Conservation (phyloP, 2,113 vertebrate species). For the Myanophis thanlyinensis region DNA sequence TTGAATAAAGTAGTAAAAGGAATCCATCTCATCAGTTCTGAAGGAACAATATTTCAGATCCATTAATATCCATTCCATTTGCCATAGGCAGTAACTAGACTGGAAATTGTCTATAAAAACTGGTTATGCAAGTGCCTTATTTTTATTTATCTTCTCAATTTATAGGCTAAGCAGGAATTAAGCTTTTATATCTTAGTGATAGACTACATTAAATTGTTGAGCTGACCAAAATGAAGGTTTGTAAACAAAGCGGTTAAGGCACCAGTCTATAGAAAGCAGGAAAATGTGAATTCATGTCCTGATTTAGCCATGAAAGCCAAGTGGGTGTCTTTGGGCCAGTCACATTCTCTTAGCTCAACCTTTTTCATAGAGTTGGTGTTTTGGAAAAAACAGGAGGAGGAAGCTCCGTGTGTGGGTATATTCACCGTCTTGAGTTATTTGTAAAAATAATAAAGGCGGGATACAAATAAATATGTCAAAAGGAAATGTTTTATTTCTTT, state of each 20-base stretch:
- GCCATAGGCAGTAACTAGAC: neutral
- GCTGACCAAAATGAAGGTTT: neutral
- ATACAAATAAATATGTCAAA: neutral
- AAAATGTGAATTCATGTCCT: neutral
- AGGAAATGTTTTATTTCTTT: neutral
- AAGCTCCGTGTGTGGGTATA: neutral
- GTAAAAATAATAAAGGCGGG: neutral
- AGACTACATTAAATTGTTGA: neutral
- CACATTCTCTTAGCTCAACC: neutral
- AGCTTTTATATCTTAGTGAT: neutral
- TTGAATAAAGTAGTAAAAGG: neutral
- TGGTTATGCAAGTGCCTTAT: neutral
- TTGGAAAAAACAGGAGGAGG: neutral
- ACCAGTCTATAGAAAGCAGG: neutral
- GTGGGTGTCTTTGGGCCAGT: neutral
- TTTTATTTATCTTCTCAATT: neutral
- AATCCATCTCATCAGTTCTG: neutral
- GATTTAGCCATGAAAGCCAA: neutral
- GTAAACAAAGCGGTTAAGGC: neutral
- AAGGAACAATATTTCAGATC: neutral
- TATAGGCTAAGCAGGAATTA: neutral
- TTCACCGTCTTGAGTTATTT: neutral
- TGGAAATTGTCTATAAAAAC: neutral
- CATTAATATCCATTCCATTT: neutral
- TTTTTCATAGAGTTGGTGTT: neutral